Base-by-base conservation (phyloP, 2,888 invertebrate species). In the Troides oblongomaculatus region DNA sequence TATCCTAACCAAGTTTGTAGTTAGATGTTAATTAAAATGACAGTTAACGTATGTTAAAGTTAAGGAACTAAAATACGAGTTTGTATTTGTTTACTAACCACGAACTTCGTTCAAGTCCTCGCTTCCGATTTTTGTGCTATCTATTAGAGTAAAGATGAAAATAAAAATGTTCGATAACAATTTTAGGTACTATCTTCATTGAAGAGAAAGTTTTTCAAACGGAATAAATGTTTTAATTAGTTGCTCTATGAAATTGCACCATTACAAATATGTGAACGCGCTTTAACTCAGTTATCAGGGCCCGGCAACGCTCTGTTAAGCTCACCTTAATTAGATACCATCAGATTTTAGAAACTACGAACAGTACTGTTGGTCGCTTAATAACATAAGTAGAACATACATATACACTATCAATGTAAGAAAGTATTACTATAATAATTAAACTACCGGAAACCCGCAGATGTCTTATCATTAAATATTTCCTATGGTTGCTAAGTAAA, bases 311-410 rank as follows among this genome's bases (percentile, higher is more conserved):
- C 62, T 62, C 62, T 62, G 25, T 50, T 62, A 62, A 62, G 14
- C 25, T 62, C 50, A 50, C 46, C 43, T 62, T 62, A 62, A 62
- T 62, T 62, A 46, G 43, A 62, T 46, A 62, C 46, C 18, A 62
- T 46, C 43, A 62, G 46, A 46, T 46, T 46, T 62, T 62, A 46
- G 46, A 62, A 46, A 62, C 12, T n/a, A 62, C 57, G n/a, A 23
- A 23, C n/a, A 7, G 23, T 25, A 58, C 57, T 58, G 57, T 58
- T 23, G 57, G 21, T 58, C 23, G 57, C 23, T 58, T 21, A 58
- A 23, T 21, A 58, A 58, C n/a, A 58, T 25, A 58, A 58, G 57
- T 58, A 23, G 23, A 58, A 58, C 23, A 23, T 58, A 23, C 57
- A 14, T 39, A 1, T 39, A 39, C 14, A 46, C 0, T 46, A 46